These are phyloP conservation scores for Eledona agricola DNA, from an alignment of 2,888 invertebrate genomes.

Conservation along the genomic window DNA sequence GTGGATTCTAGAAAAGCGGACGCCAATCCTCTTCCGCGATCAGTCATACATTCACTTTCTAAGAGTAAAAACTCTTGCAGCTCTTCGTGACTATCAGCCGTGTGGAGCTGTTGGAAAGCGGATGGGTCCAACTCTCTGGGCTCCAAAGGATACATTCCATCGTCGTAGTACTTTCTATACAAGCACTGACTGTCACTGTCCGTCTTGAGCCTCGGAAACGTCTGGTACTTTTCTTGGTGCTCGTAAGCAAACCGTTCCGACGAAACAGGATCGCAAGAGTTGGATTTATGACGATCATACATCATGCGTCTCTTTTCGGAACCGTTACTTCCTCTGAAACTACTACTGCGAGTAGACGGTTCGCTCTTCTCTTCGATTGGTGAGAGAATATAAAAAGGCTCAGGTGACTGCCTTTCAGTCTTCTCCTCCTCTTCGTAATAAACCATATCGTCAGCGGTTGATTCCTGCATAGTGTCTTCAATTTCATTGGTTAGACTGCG, in stretches of 20 bases:
- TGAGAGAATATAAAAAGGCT: constrained; percentile 61
- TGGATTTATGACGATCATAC: constrained; percentile 52
- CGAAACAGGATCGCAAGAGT: constrained; percentile 58
- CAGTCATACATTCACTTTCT: constrained; percentile 68
- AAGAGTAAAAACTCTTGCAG: constrained; percentile 69
- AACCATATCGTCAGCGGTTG: constrained; percentile 35
- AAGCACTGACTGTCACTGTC: constrained; percentile 51
- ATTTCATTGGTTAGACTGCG: constrained; percentile 31
- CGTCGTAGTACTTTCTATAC: constrained; percentile 46
- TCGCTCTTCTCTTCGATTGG: constrained; percentile 70
- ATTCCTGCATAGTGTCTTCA: constrained; percentile 27
- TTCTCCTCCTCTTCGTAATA: constrained; percentile 30
- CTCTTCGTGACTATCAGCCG: constrained; percentile 70
- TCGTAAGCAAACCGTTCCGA: constrained; percentile 47
- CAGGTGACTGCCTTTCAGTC: constrained; percentile 36
- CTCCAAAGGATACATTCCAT: constrained; percentile 66
- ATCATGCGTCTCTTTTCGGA: constrained; percentile 48
- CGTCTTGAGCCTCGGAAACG: constrained; percentile 65
- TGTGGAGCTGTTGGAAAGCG: constrained; percentile 67
- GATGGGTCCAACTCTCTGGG: constrained; percentile 69
- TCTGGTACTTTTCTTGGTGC: constrained; percentile 62
- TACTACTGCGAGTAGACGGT: constrained; percentile 64
- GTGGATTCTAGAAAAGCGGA: constrained; percentile 59
- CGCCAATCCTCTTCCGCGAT: constrained; percentile 63
- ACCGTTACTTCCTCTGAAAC: constrained; percentile 56